Base-by-base conservation (phyloP, 1,140 invertebrate genomes). In the Varroa destructor region DNA sequence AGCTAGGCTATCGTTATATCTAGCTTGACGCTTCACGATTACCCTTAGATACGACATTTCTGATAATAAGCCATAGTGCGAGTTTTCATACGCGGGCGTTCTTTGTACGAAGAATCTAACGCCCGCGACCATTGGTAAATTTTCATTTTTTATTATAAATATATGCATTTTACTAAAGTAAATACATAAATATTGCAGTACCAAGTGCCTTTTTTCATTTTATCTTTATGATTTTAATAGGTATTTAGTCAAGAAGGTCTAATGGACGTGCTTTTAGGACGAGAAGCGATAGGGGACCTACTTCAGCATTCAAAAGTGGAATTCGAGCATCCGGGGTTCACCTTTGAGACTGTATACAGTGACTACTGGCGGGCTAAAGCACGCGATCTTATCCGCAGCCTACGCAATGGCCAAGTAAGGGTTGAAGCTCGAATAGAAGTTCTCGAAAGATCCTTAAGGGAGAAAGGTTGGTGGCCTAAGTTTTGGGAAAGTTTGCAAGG, bases 141-240 rank as follows among this genome's bases (percentile, higher is more conserved):
- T 12, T 12, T 12, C 10, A 12, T n/a, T 12, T 12, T 56, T 56
- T n/a, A 12, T 12, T n/a, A n/a, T 12, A n/a, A 12, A 56, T n/a
- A 12, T n/a, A 56, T 56, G 55, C n/a, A 12, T 56, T n/a, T n/a
- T 12, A n/a, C n/a, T 12, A n/a, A 56, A 12, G 10, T n/a, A n/a
- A 56, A 12, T 12, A n/a, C n/a, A 12, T n/a, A 56, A 56, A n/a
- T n/a, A 12, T 56, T n/a, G 55, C 55, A n/a, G 55, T 12, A 56
- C 10, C 55, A 12, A 12, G 55, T 12, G 55, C n/a, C 55, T 56
- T 56, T n/a, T 56, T 56, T n/a, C 10, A 56, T 56, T n/a, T 56
- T 43, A 67, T 67, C 3, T n/a, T 67, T 12, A 37, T 67, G 36
- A 58, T 58, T 58, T 67, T 3, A 51, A 51, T 37, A 67, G 61